These are phyloP conservation scores for Petrolisthes cinctipes DNA, from an alignment of 2,888 invertebrate species.

Conservation along the genomic window DNA sequence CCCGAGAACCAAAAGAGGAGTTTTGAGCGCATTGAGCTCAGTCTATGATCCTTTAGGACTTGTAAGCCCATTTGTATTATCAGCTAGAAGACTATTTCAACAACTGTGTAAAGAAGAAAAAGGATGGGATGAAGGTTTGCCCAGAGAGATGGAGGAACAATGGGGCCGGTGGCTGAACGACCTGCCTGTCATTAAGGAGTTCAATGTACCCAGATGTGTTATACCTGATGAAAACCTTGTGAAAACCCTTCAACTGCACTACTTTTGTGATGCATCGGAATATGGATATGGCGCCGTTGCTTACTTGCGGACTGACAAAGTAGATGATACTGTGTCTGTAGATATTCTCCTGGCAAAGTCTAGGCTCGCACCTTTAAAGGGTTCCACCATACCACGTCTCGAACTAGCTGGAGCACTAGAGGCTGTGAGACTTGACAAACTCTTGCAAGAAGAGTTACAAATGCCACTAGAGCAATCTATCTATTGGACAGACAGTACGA, in stretches of 20 bases:
- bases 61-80: constrained; percentile 21
- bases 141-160: constrained; percentile 3
- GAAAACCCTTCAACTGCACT: constrained; percentile 23
- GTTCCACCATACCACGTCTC: constrained; percentile 20
- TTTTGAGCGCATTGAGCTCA: constrained; percentile 9
- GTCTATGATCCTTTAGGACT: no score
- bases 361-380: constrained; percentile 25
- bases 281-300: constrained; percentile 31
- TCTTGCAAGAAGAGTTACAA: constrained; percentile 14
- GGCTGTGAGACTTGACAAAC: constrained; percentile 15
- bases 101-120: constrained; percentile 24
- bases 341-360: constrained; percentile 25
- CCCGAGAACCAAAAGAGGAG: constrained; percentile 17
- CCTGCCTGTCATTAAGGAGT: constrained; percentile 11
- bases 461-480: constrained; percentile 14
- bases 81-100: constrained; percentile 24
- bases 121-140: constrained; percentile 32
- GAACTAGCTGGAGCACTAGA: constrained; percentile 31
- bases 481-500: constrained; percentile 30
- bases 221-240: not conserved
- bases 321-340: not conserved
- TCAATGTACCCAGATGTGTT: constrained; percentile 23
- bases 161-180: constrained; percentile 36
- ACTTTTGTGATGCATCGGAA: constrained; percentile 32
- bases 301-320: constrained; percentile 4